Base-by-base conservation (phyloP, 1,140 invertebrate genomes). In the Acromyrmex charruanus region DNA sequence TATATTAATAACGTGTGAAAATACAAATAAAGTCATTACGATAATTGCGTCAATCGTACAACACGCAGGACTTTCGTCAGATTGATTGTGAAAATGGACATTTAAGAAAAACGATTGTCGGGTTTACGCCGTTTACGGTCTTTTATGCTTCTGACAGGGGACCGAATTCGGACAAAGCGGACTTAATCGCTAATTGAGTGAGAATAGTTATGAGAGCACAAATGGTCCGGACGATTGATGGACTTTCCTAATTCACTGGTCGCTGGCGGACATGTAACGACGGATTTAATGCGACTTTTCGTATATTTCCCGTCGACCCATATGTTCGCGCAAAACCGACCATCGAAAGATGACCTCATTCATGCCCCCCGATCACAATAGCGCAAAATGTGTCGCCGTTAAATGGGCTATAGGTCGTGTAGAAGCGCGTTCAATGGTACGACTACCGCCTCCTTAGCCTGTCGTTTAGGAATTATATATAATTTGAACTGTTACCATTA, bases 381-480 rank as follows among this genome's bases (percentile, higher is more conserved):
- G 86, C 71, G 75, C 77, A 58, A 90, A 90, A 90, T 86, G 89
- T 77, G 75, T 55, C 58, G 74, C 39, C 81, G 86, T 90, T 90
- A 88, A 90, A 90, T 90, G 77, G 86, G 80, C 66, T 63, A 65
- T 63, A 69, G 89, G 72, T 77, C 69, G 79, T 51, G 59, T 65
- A 49, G 81, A n/a, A 53, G 12, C 18, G 80, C 61, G 65, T 86
- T 90, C 80, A 90, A 90, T 90, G 81, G 77, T 53, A 86, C 61
- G 59, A 61, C 72, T 51, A 35, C 74, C 31, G 69, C 72, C 89
- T 90, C 89, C 89, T 90, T 90, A 90, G 81, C 75, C 75, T 88
- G 89, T 90, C 89, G 87, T 81, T 90, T 77, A 74, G 69, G 72
- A 86, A 88, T 88, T 89, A 90, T 90, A 87, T 88, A 90, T 86